These are phyloP conservation scores for Eumacrocentrus americanus DNA, from an alignment of 2,888 invertebrate species.

Conservation along the genomic window DNA sequence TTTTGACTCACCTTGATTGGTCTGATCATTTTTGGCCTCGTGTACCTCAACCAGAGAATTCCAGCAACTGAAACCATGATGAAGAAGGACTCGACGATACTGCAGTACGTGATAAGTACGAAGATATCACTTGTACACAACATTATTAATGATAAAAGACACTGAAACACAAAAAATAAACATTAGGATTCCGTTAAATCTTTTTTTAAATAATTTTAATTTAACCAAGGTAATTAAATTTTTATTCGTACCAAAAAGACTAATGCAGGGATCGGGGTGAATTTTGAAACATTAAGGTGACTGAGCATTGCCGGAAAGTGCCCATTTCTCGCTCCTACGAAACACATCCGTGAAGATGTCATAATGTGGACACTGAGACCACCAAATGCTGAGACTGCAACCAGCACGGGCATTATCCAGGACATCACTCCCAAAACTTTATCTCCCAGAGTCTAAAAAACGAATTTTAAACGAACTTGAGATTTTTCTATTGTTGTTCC, in stretches of 20 bases:
- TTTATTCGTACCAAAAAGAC: slow-evolving; percentile 80
- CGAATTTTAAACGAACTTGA: slow-evolving; percentile 8
- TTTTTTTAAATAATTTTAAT: slow-evolving; percentile 8
- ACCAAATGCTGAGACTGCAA: slow-evolving; percentile 91
- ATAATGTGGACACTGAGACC: slow-evolving; percentile 94
- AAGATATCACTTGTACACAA: slow-evolving; percentile 83
- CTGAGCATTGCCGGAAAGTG: slow-evolving; percentile 84
- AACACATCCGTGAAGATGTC: slow-evolving; percentile 91
- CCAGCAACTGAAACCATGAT: slow-evolving; percentile 86
- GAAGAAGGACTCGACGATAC: slow-evolving; percentile 91
- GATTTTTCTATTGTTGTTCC: slow-evolving; percentile 1
- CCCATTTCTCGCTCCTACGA: slow-evolving; percentile 88
- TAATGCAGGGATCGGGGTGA: slow-evolving; percentile 81
- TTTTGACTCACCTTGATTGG: slow-evolving; percentile 77
- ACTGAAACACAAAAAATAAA: slow-evolving; percentile 66
- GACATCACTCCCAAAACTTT: slow-evolving; percentile 75
- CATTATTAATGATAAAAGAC: slow-evolving; percentile 83
- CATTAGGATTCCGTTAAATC: not conserved
- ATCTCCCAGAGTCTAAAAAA: slow-evolving; percentile 80
- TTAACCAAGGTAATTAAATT: too few species aligned
- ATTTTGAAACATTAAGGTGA: slow-evolving; percentile 76
- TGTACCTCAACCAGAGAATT: slow-evolving; percentile 82
- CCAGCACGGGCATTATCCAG: slow-evolving; percentile 88
- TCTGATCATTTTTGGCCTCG: slow-evolving; percentile 76
- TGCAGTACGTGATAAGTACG: slow-evolving; percentile 87